Percentiles rank a stretch among this genome's conserved stretches.
These are phyloP conservation scores for Arctopsyche grandis DNA, from an alignment of 1,140 invertebrate genomes.

Conservation along the genomic window DNA sequence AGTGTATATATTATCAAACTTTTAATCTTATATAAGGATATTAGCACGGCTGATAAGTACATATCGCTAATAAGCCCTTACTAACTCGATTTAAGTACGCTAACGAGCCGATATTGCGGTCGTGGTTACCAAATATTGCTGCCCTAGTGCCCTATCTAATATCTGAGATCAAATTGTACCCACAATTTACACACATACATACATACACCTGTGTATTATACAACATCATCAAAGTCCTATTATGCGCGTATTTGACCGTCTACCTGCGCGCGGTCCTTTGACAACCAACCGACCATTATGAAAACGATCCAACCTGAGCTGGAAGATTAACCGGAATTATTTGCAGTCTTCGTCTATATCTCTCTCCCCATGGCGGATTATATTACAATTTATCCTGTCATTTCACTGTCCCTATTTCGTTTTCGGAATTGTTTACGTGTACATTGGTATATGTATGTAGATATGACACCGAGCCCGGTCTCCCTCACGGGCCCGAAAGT, in stretches of 20 bases:
- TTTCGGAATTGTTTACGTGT: too few relatives aligned
- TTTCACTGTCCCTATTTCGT: neutral
- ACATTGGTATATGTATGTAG: too few relatives aligned
- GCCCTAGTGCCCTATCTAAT: constrained; percentile 5
- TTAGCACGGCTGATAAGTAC: neutral
- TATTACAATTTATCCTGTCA: constrained; percentile 40
- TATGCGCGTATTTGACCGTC: neutral
- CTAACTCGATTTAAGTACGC: constrained; percentile 21
- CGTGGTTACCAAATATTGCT: constrained; percentile 23
- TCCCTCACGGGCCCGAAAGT: too few relatives aligned
- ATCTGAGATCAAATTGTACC: constrained; percentile 17
- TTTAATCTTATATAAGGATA: too few relatives aligned
- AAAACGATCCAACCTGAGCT: constrained; percentile 10
- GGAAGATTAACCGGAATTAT: constrained; percentile 27
- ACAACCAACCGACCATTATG: constrained; percentile 13
- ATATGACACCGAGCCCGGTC: too few relatives aligned
- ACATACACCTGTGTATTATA: neutral
- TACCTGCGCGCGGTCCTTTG: neutral
- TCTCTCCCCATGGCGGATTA: constrained; percentile 30
- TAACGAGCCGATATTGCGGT: constrained; percentile 36
- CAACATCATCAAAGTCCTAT: neutral
- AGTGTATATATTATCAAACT: too few relatives aligned
- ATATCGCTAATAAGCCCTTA: constrained; percentile 16
- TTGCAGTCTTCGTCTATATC: constrained; percentile 8
- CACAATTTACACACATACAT: neutral